Conservation (phyloP, 2,888 invertebrate genomes). For the Ptychoptera contaminata region DNA sequence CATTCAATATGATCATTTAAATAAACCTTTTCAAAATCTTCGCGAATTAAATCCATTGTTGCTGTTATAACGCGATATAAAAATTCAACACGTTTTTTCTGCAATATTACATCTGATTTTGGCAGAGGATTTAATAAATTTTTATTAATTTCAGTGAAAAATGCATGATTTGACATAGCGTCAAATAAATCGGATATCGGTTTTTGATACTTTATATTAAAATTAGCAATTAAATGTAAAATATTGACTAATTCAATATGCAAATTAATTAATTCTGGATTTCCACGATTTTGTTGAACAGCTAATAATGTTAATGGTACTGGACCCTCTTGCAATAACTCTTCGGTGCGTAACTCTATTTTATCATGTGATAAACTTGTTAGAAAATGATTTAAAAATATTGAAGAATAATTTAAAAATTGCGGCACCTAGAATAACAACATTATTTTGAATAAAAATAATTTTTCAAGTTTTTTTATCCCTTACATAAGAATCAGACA, state of each 20-base stretch:
- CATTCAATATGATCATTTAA: slow-evolving; percentile 41
- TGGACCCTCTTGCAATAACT: slow-evolving; percentile 24
- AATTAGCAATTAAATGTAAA: slow-evolving; percentile 62
- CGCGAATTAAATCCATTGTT: slow-evolving; percentile 56
- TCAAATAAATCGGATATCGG: slow-evolving; percentile 65
- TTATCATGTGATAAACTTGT: slow-evolving; percentile 22
- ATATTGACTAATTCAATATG: slow-evolving; percentile 67
- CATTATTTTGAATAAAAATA: slow-evolving; percentile 29
- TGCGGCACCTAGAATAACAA: slow-evolving; percentile 17
- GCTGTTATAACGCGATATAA: slow-evolving; percentile 55
- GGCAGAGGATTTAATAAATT: slow-evolving; percentile 42
- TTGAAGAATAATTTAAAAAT: slow-evolving; percentile 43
- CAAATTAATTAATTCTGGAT: slow-evolving; percentile 58
- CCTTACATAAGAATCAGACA: slow-evolving; percentile 44
- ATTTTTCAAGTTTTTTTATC: not conserved
- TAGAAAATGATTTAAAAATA: slow-evolving; percentile 22
- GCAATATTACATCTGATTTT: slow-evolving; percentile 50
- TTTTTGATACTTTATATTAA: slow-evolving; percentile 56
- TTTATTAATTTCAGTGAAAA: slow-evolving; percentile 27
- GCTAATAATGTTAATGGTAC: slow-evolving; percentile 55
- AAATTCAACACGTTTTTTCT: slow-evolving; percentile 52
- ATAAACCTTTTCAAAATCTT: slow-evolving; percentile 36
- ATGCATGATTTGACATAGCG: slow-evolving; percentile 43
- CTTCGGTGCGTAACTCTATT: slow-evolving; percentile 25
- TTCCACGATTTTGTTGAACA: slow-evolving; percentile 55